Conservation (phyloP, 2,888 invertebrate genomes). For the Caenorhabditis sulstoni region DNA sequence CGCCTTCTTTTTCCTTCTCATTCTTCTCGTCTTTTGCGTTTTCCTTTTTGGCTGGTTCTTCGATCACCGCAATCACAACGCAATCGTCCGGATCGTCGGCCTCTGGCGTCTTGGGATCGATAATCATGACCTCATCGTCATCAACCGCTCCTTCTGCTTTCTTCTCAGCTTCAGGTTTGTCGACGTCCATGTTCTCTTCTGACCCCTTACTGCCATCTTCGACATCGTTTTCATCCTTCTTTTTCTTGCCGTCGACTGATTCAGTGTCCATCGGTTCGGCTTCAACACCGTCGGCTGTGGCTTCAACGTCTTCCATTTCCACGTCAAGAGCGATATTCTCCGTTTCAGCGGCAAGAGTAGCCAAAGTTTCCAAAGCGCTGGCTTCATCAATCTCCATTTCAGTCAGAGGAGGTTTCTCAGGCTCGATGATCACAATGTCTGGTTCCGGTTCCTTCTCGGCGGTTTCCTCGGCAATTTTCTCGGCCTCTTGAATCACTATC, state of each 20-base stretch:
- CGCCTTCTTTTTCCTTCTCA: neutral
- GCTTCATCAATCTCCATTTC: neutral
- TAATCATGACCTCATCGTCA: neutral
- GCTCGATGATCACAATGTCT: no score
- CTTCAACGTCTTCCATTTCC: neutral
- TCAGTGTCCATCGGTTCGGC: neutral
- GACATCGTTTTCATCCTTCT: neutral
- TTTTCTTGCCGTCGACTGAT: neutral
- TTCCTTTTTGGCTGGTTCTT: neutral
- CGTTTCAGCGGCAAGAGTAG: neutral
- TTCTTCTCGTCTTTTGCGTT: neutral
- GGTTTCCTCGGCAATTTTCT: neutral
- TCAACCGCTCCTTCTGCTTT: neutral
- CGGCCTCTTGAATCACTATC: neutral
- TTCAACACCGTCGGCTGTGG: neutral
- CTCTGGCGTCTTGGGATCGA: neutral
- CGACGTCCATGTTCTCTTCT: neutral
- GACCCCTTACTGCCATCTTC: neutral
- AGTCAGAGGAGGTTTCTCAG: no score
- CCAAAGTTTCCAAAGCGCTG: neutral
- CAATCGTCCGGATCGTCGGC: neutral
- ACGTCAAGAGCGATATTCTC: no score
- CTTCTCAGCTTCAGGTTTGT: neutral
- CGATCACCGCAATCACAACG: no score
- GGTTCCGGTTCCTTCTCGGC: no score